A percentile compares a stretch with the other conserved stretches of the same genome.
phyloP scores from a whole-genome alignment of 2,797 vertebrate genomes.

The Labeo calbasu region DNA sequence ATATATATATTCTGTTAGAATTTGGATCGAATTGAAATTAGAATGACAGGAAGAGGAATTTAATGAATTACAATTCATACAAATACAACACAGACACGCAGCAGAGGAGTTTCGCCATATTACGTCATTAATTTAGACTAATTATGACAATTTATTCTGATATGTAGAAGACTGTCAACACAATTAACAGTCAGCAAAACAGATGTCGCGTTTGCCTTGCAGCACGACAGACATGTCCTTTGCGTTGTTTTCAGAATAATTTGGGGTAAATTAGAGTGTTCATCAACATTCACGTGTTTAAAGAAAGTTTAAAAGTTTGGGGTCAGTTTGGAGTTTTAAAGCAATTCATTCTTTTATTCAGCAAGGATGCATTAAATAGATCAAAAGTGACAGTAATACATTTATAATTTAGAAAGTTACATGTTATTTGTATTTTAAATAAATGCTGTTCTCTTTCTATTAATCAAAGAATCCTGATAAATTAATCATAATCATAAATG shows the following conservation, averaged over 20 bases:
- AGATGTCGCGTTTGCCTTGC: neutral
- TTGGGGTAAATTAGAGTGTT: neutral
- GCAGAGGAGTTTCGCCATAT: neutral
- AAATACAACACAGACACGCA: neutral
- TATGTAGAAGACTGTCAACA: constrained; percentile 2
- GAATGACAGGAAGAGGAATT: neutral
- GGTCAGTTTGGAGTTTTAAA: neutral
- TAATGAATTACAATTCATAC: neutral
- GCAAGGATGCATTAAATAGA: neutral
- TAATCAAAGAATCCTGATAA: neutral
- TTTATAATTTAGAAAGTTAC: neutral
- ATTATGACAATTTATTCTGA: constrained; percentile 1
- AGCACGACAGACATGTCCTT: neutral
- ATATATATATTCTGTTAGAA: neutral
- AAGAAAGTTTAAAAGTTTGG: neutral
- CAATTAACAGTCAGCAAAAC: neutral
- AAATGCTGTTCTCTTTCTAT: neutral
- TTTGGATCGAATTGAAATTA: neutral
- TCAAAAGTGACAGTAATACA: neutral
- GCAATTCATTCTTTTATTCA: neutral
- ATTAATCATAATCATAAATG: neutral
- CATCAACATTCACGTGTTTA: neutral
- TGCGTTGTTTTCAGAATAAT: neutral
- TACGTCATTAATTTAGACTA: neutral
- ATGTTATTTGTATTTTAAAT: neutral